These are phyloP conservation scores for Andrena cerasifolii DNA, from an alignment of 1,140 invertebrate species.

Conservation along the genomic window DNA sequence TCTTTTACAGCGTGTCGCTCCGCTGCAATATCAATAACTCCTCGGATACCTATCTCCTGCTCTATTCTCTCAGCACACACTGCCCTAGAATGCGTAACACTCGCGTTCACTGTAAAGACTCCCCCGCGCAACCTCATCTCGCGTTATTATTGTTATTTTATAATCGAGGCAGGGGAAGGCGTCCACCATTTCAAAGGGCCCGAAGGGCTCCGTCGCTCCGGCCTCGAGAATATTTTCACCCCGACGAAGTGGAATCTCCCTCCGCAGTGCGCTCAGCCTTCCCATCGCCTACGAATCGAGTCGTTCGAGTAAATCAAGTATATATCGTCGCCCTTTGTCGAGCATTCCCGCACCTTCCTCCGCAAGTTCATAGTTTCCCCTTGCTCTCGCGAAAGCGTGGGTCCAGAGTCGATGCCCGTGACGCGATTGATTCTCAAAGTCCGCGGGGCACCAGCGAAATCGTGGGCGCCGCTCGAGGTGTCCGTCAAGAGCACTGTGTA, in stretches of 20 bases:
- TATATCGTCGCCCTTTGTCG: not conserved
- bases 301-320: constrained; percentile 7
- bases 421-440: no score
- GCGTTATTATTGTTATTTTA: no score
- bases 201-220: not conserved
- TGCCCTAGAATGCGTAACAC: no score
- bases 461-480: not conserved
- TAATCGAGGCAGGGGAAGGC: not conserved
- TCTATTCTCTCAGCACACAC: no score
- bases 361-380: not conserved
- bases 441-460: no score
- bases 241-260: not conserved
- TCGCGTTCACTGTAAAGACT: no score
- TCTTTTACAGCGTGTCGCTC: no score
- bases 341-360: not conserved
- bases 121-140: no score
- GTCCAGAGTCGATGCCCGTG: no score
- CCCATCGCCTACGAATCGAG: constrained; percentile 1
- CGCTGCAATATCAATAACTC: no score
- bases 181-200: not conserved
- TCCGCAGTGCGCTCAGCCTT: not conserved
- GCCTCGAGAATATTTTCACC: constrained; percentile 14
- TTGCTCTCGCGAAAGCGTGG: not conserved
- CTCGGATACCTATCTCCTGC: no score
- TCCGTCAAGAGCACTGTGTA: not conserved